Evolutionary conservation across 2,113 vertebrate genomes (phyloP).

Genomic region (Dascyllus trimaculatus): DNA sequence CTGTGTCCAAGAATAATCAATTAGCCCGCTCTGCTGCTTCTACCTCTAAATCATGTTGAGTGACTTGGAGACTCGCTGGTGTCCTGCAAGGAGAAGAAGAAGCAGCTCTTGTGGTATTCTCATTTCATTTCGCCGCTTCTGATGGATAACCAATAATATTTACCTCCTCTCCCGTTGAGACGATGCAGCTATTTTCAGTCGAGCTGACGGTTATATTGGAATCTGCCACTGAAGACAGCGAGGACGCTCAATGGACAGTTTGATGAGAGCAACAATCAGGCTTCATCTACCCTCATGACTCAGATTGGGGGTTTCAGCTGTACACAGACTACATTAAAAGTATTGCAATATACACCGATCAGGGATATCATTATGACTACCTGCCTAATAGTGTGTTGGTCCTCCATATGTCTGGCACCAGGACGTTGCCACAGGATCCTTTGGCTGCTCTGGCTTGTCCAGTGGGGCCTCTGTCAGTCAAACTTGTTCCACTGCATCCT

Average conservation of each 20-base stretch:
- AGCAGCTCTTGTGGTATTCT: background rate
- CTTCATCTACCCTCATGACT: too few species aligned
- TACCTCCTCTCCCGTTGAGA: constrained; percentile 5
- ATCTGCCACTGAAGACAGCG: background rate
- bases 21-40: constrained; percentile 42
- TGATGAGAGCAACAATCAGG: background rate
- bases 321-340: background rate
- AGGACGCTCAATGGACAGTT: background rate
- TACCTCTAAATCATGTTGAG: constrained; percentile 36
- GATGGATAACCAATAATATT: constrained; percentile 7
- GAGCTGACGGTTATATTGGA: background rate
- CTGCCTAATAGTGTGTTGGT: too few species aligned
- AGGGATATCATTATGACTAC: too few species aligned
- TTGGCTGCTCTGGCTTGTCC: too few species aligned
- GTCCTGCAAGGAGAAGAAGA: constrained; percentile 7
- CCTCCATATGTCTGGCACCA: too few species aligned
- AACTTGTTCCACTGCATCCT: too few species aligned
- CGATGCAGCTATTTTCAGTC: constrained; percentile 11
- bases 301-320: too few species aligned
- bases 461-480: too few species aligned
- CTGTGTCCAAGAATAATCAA: constrained; percentile 56
- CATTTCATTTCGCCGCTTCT: constrained; percentile 6
- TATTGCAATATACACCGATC: background rate
- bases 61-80: constrained; percentile 37
- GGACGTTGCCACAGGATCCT: too few species aligned